Evolutionary conservation across 2,888 invertebrate genomes (phyloP).

Genomic region (Malthinus flaveolus): DNA sequence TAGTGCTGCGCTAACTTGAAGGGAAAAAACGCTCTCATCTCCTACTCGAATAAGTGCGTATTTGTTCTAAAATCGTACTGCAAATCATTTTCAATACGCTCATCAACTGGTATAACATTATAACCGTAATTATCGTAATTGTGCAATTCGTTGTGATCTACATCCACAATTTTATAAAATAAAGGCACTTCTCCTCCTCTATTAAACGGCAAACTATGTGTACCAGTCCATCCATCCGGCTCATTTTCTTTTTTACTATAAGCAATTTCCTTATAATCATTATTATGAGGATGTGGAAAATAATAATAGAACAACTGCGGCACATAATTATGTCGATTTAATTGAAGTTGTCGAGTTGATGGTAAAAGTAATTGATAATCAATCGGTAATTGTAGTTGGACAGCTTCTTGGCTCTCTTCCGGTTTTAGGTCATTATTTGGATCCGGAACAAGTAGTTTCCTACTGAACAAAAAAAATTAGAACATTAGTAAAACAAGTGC

Average conservation of each 20-base stretch:
- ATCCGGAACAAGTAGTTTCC: neutral
- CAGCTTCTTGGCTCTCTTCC: neutral
- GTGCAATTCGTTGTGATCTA: neutral
- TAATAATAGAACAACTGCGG: too few relatives aligned
- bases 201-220: neutral
- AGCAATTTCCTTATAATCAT: too few relatives aligned
- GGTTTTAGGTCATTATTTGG: neutral
- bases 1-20: too few relatives aligned
- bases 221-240: neutral
- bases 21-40: neutral
- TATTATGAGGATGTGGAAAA: too few relatives aligned
- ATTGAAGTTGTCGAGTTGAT: neutral
- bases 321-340: neutral
- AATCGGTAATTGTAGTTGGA: neutral
- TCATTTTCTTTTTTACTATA: too few relatives aligned
- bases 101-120: constrained; percentile 49
- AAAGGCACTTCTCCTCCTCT: neutral
- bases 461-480: neutral
- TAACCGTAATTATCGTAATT: neutral
- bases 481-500: neutral
- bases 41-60: constrained; percentile 37
- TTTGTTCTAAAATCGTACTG: constrained; percentile 52
- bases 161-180: neutral
- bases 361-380: neutral
- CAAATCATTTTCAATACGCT: constrained; percentile 48